Percentiles rank a stretch among this genome's conserved stretches.
These are phyloP conservation scores for Ceramica pisi DNA, from an alignment of 2,888 invertebrate genomes.

Conservation along the genomic window DNA sequence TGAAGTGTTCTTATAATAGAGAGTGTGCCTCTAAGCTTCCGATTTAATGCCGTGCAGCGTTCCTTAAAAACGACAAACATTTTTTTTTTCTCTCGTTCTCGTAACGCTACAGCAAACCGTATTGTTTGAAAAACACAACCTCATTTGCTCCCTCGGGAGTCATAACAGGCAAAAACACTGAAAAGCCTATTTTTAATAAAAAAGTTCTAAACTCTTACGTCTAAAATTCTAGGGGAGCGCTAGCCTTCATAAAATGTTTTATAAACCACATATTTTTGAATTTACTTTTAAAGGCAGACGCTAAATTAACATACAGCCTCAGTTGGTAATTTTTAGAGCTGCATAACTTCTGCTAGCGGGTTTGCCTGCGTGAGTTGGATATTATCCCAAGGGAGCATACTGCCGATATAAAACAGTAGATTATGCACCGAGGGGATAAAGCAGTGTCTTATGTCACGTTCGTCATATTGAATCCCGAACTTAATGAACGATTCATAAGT, in stretches of 20 bases:
- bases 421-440: too few relatives aligned
- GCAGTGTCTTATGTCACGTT: too few relatives aligned
- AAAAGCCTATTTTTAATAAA: slow-evolving; percentile 46
- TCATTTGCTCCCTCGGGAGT: slow-evolving; percentile 20
- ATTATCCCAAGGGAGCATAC: not conserved
- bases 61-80: not conserved
- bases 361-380: not conserved
- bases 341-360: not conserved
- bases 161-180: slow-evolving; percentile 25
- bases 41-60: not conserved
- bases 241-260: slow-evolving; percentile 46
- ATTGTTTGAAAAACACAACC: slow-evolving; percentile 8
- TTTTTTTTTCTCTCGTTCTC: not conserved
- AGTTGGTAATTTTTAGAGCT: slow-evolving; percentile 29
- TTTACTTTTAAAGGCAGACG: slow-evolving; percentile 46
- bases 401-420: too few relatives aligned
- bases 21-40: not conserved
- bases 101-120: not conserved
- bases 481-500: too few relatives aligned
- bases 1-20: too few relatives aligned
- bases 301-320: slow-evolving; percentile 40
- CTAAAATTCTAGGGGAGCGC: slow-evolving; percentile 16
- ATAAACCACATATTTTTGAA: slow-evolving; percentile 43
- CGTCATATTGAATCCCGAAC: too few relatives aligned
- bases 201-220: slow-evolving; percentile 29